These are phyloP conservation scores for Clivina fossor DNA, from an alignment of 2,888 invertebrate genomes.

Conservation along the genomic window DNA sequence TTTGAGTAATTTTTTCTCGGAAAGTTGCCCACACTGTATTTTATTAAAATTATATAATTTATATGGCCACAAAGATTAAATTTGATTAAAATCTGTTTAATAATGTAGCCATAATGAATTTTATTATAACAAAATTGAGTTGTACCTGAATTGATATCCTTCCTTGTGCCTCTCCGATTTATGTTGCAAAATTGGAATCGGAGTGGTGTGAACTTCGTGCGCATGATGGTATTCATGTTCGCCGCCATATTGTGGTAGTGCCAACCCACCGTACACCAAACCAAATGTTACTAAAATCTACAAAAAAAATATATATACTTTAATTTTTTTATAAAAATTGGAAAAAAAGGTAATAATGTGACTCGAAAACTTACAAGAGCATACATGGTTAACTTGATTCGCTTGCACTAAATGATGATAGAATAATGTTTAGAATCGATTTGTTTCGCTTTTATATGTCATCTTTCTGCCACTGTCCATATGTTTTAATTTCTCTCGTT, in stretches of 20 bases:
- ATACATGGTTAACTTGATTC: constrained; percentile 10
- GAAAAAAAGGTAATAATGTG: too few relatives aligned
- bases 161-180: constrained; percentile 58
- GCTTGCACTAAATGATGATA: constrained; percentile 19
- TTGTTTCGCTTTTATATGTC: constrained; percentile 22
- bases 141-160: constrained; percentile 65
- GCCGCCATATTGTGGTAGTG: constrained; percentile 43
- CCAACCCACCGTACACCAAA: constrained; percentile 4
- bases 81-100: too few relatives aligned
- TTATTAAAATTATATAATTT: too few relatives aligned
- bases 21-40: too few relatives aligned
- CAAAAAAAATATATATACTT: constrained; percentile 4
- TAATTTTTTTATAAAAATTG: background rate
- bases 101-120: too few relatives aligned
- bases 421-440: constrained; percentile 10
- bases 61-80: too few relatives aligned
- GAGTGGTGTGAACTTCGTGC: constrained; percentile 44
- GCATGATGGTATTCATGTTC: constrained; percentile 52
- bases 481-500: constrained; percentile 26
- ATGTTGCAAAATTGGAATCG: constrained; percentile 64
- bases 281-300: constrained; percentile 13
- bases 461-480: constrained; percentile 17
- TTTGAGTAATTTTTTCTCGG: too few relatives aligned
- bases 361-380: constrained; percentile 17
- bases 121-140: constrained; percentile 1